Percentiles rank a stretch among this genome's conserved stretches.
These are phyloP conservation scores for Pemphigus obesinymphae DNA, from an alignment of 1,140 invertebrate species.

Conservation along the genomic window DNA sequence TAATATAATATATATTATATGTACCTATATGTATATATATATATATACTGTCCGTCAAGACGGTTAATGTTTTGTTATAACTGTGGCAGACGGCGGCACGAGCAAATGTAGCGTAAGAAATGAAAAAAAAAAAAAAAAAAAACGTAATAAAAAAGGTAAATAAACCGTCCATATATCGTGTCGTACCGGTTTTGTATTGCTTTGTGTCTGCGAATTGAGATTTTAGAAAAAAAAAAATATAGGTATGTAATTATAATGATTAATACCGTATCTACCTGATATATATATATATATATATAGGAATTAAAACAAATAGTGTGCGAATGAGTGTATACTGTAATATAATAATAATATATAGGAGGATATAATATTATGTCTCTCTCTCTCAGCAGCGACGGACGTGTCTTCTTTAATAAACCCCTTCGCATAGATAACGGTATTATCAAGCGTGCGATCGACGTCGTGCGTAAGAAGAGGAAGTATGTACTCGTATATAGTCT, in stretches of 20 bases:
- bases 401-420: neutral
- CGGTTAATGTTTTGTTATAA: neutral
- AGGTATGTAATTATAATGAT: neutral
- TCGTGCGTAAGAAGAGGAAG: too few species aligned
- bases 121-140: neutral
- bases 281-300: too few species aligned
- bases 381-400: neutral
- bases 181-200: neutral
- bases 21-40: neutral
- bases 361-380: neutral
- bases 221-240: neutral
- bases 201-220: neutral
- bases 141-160: neutral
- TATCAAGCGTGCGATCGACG: neutral
- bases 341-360: neutral
- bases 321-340: neutral
- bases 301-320: neutral
- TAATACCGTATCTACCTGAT: neutral
- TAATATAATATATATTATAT: too few species aligned
- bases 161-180: neutral
- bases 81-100: too few species aligned
- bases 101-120: neutral
- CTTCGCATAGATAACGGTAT: neutral
- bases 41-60: neutral
- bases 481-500: neutral